phyloP scores from a whole-genome alignment of 1,140 invertebrate species.

The Solenopsis invicta region DNA sequence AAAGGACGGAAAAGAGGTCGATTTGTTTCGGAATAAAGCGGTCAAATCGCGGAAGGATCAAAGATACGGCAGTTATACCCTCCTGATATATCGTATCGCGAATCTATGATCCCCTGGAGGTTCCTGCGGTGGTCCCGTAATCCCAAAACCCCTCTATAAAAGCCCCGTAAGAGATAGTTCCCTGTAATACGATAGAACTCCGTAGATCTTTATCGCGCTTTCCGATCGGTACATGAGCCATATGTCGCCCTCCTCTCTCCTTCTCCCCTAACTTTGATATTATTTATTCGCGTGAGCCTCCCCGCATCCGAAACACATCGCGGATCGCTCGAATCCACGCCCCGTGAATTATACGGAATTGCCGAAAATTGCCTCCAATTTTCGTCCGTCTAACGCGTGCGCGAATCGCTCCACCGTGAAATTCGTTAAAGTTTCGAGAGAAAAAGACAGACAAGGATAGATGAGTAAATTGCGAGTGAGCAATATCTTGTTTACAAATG shows the following conservation, averaged over 20 bases:
- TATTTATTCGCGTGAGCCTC: slow-evolving; percentile 65
- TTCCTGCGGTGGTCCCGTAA: slow-evolving; percentile 76
- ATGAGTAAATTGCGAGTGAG: neutral
- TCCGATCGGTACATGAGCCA: slow-evolving; percentile 72
- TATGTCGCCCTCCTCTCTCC: slow-evolving; percentile 70
- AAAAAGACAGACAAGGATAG: neutral
- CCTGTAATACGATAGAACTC: slow-evolving; percentile 74
- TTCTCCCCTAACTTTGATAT: slow-evolving; percentile 50
- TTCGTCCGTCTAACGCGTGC: slow-evolving; percentile 50
- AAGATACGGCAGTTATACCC: slow-evolving; percentile 68
- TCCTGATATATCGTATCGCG: slow-evolving; percentile 75
- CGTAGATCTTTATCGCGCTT: slow-evolving; percentile 69
- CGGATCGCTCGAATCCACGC: slow-evolving; percentile 46
- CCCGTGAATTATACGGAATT: slow-evolving; percentile 71
- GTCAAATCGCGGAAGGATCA: slow-evolving; percentile 50
- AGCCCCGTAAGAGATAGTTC: slow-evolving; percentile 75
- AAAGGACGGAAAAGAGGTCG: slow-evolving; percentile 42
- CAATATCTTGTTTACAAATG: neutral
- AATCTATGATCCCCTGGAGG: slow-evolving; percentile 75
- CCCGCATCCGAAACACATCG: slow-evolving; percentile 47
- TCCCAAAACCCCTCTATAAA: slow-evolving; percentile 70
- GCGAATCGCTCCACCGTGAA: slow-evolving; percentile 2
- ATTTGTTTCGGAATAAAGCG: slow-evolving; percentile 70
- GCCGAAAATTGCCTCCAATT: slow-evolving; percentile 75
- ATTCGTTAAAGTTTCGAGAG: slow-evolving; percentile 12